Evolutionary conservation across 2,797 vertebrate genomes (phyloP).

Genomic region (Poeciliopsis gracilis): DNA sequence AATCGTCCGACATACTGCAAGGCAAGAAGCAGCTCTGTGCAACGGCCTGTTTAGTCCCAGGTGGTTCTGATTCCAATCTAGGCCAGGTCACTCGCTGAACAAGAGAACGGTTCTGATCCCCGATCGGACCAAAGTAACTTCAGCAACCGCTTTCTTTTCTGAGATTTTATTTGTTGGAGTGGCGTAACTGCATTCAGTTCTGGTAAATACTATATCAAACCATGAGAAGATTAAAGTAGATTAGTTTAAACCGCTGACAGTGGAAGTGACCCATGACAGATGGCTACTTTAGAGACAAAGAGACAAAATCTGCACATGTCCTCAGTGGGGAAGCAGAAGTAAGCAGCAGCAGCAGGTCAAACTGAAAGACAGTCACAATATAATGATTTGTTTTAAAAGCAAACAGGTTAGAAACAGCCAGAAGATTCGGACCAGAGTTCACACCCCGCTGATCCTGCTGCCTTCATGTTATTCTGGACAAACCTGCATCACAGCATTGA

Average conservation of each 20-base stretch:
- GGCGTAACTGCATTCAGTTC: background rate
- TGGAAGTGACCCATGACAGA: conserved; percentile 1
- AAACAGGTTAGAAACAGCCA: background rate
- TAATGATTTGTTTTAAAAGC: background rate
- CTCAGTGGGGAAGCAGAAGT: background rate
- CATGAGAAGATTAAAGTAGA: background rate
- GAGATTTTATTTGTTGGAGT: background rate
- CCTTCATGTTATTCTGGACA: background rate
- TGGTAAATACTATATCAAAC: background rate
- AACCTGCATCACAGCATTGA: background rate
- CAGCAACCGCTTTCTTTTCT: background rate
- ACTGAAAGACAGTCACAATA: background rate
- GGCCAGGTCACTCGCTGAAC: background rate
- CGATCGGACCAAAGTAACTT: background rate
- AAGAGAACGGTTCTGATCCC: conserved; percentile 4
- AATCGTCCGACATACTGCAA: too few relatives aligned
- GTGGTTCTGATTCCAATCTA: background rate
- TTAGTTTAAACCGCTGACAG: conserved; percentile 1
- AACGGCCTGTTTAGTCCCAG: background rate
- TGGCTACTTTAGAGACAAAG: background rate
- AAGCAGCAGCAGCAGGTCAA: background rate
- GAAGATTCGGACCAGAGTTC: background rate
- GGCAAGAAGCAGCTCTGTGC: background rate
- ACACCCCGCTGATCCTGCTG: background rate
- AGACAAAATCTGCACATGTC: background rate